Conservation (phyloP, 2,113 vertebrate species). For the Anthoscopus minutus region DNA sequence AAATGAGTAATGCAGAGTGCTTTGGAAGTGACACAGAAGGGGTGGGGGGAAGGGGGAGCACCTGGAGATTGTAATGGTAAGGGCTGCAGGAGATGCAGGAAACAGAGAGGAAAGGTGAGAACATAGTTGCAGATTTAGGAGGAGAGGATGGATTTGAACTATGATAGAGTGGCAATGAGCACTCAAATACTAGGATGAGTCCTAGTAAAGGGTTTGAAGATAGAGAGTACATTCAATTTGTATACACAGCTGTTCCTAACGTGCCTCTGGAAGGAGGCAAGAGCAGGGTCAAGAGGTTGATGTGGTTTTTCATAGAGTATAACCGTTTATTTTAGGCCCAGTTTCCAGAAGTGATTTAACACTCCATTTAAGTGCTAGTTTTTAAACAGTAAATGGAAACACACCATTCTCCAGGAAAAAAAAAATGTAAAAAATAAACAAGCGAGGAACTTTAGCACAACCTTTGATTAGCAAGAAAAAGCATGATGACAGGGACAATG, state of each 20-base stretch:
- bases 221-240: neutral
- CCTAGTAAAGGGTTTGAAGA: neutral
- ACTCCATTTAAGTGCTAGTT: constrained; percentile 32
- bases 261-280: neutral
- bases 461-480: neutral
- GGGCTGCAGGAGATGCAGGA: neutral
- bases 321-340: constrained; percentile 31
- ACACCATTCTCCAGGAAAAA: neutral
- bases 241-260: constrained; percentile 54
- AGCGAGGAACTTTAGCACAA: neutral
- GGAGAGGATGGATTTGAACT: neutral
- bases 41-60: neutral
- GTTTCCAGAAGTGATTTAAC: constrained; percentile 54
- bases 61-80: neutral
- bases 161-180: neutral
- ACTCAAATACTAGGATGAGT: neutral
- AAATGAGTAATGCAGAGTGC: neutral
- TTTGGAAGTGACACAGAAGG: neutral
- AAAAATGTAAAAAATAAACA: constrained; percentile 24
- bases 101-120: neutral
- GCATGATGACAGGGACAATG: neutral
- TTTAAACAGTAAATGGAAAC: constrained; percentile 32
- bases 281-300: constrained; percentile 38
- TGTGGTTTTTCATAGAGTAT: constrained; percentile 1
- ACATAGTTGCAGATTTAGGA: neutral